Percentiles rank a stretch among this genome's conserved stretches.
These are phyloP conservation scores for Trachelus stipa DNA, from an alignment of 2,888 invertebrate genomes.

Conservation along the genomic window DNA sequence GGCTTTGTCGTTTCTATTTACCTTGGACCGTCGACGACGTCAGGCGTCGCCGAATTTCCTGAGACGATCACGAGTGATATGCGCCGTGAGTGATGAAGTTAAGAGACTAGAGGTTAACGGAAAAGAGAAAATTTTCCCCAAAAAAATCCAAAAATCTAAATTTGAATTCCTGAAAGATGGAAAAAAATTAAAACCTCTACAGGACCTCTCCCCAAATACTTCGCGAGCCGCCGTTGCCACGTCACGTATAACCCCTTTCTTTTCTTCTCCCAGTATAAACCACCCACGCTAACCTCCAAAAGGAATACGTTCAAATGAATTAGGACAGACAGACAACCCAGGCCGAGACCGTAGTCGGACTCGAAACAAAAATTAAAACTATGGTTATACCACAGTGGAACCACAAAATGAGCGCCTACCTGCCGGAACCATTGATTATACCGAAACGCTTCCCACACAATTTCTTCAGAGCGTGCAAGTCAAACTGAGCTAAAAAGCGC, in stretches of 20 bases:
- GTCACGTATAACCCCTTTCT: background rate
- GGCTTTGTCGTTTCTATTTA: constrained; percentile 58
- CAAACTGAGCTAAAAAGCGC: constrained; percentile 56
- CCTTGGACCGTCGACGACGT: constrained; percentile 31
- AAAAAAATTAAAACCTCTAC: background rate
- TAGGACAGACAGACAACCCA: constrained; percentile 2
- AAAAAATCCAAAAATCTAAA: background rate
- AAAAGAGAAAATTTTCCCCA: background rate
- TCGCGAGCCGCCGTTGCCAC: background rate
- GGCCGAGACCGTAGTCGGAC: constrained; percentile 1
- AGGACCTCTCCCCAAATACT: background rate
- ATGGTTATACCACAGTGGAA: constrained; percentile 51
- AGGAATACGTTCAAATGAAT: background rate
- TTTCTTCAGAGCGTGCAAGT: constrained; percentile 44
- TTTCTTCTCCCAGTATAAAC: background rate
- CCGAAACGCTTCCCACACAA: constrained; percentile 65
- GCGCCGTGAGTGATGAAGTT: background rate
- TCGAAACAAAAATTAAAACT: constrained; percentile 33
- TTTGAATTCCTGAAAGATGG: background rate
- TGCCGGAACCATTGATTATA: constrained; percentile 65
- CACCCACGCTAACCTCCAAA: constrained; percentile 14
- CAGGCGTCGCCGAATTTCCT: background rate
- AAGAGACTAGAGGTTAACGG: background rate
- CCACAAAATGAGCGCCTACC: constrained; percentile 60
- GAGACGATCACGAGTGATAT: background rate